phyloP scores from a whole-genome alignment of 2,888 invertebrate species.

The Pachliopta kotzebuea region DNA sequence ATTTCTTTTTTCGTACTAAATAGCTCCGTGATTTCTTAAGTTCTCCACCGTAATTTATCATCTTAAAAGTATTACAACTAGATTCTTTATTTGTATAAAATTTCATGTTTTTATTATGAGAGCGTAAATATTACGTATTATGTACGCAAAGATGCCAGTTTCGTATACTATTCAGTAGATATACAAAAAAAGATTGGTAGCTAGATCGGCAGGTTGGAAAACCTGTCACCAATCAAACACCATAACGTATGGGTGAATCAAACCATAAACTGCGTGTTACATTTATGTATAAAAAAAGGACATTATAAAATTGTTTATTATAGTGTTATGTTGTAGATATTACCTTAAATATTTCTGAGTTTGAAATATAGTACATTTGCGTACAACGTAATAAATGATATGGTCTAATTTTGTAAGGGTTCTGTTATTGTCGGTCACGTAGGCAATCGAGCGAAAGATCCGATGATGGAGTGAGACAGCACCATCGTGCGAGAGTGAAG shows the following conservation, averaged over 20 bases:
- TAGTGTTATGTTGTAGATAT: constrained; percentile 33
- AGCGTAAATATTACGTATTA: background rate
- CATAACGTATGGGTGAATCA: too few species aligned
- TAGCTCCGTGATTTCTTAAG: too few species aligned
- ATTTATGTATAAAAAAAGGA: too few species aligned
- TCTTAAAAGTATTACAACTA: too few species aligned
- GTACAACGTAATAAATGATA: constrained; percentile 39
- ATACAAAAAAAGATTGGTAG: too few species aligned
- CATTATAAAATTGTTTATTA: constrained; percentile 37
- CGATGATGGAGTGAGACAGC: constrained; percentile 43
- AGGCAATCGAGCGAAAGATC: constrained; percentile 58
- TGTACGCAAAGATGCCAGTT: background rate
- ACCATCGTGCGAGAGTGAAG: constrained; percentile 35
- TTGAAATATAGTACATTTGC: constrained; percentile 25
- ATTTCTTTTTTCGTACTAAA: too few species aligned
- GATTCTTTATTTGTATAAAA: too few species aligned
- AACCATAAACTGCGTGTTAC: too few species aligned
- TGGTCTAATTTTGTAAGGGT: constrained; percentile 50
- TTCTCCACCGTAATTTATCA: too few species aligned
- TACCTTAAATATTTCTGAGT: constrained; percentile 30
- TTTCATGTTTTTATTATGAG: too few species aligned
- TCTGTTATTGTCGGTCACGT: constrained; percentile 77
- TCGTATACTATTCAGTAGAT: background rate
- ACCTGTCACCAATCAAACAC: too few species aligned
- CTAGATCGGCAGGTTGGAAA: too few species aligned